Percentiles rank a stretch among this genome's conserved stretches.
These are phyloP conservation scores for Fabriciana adippe DNA, from an alignment of 2,888 invertebrate genomes.

Conservation along the genomic window DNA sequence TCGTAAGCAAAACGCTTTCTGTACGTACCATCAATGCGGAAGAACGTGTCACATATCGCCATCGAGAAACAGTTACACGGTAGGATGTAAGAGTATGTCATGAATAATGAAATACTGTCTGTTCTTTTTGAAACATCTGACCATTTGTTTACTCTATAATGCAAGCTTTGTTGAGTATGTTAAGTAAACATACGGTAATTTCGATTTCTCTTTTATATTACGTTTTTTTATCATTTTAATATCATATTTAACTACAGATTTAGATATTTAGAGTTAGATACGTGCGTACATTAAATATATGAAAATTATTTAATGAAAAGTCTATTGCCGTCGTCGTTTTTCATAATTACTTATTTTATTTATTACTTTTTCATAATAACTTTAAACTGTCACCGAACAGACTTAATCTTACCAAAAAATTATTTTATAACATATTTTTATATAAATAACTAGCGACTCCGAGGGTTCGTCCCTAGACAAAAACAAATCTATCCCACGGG, in stretches of 20 bases:
- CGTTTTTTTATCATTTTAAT: neutral
- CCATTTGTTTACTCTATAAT: constrained; percentile 10
- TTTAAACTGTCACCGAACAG: no score
- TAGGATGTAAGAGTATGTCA: constrained; percentile 15
- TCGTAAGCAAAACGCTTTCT: no score
- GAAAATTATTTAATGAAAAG: neutral
- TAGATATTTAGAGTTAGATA: no score
- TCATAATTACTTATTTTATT: no score
- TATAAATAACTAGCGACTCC: no score
- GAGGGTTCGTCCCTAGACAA: no score
- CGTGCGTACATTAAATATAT: no score
- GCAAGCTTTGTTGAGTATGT: constrained; percentile 7
- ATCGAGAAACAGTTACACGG: constrained; percentile 32
- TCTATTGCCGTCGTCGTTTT: neutral
- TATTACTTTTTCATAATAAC: no score
- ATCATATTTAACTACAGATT: no score
- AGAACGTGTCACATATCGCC: constrained; percentile 21
- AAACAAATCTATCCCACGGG: no score
- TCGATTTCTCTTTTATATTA: constrained; percentile 12
- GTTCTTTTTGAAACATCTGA: constrained; percentile 7
- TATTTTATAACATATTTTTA: no score
- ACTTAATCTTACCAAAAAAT: no score
- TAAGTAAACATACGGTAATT: constrained; percentile 6
- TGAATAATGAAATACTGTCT: constrained; percentile 15
- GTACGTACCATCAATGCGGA: constrained; percentile 18